Base-by-base conservation (phyloP, 2,113 vertebrate species). In the Eclectus roratus region DNA sequence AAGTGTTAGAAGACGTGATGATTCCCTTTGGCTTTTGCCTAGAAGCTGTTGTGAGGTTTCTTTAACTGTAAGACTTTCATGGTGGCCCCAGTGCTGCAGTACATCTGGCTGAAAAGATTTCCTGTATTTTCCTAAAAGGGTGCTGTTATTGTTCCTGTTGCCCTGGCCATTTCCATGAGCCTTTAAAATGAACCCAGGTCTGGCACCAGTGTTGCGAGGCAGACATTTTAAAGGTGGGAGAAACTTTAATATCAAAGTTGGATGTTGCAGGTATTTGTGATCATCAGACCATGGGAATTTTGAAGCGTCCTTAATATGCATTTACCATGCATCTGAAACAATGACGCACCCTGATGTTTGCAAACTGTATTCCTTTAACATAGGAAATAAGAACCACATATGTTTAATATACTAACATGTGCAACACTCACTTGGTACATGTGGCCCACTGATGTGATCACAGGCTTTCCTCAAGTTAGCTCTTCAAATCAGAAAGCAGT, bases 101-200 rank as follows among this genome's bases (percentile, higher is more conserved):
- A 76, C 96, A 97, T 95, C 93, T 97, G 96, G 93, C 77, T 91
- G 89, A 79, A 81, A 93, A 97, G 95, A 94, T 97, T 97, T 97
- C 96, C 96, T 97, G 95, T 95, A 86, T 89, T 95, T 93, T 94
- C 65, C 95, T 94, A 39, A 95, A 94, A 94, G 83, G 86, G 31
- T 81, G 61, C 69, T 79, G 65, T 92, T 94, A 92, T 92, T 94
- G 93, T 95, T 96, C 91, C 94, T 94, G 84, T 82, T 94, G 77
- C 73, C 76, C 73, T 92, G 80, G 84, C 63, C 73, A 43, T 72
- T 93, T 94, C 93, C 80, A 95, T 7, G 8, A 89, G 86, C 69
- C 65, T 91, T 83, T 86, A 76, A 92, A 85, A 92, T 58, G 73
- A 90, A 86, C 72, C 33, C 61, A 56, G 46, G 63, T 81, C 72